Evolutionary conservation across 2,888 invertebrate species (phyloP).

Genomic region (Oscheius myriophilus): DNA sequence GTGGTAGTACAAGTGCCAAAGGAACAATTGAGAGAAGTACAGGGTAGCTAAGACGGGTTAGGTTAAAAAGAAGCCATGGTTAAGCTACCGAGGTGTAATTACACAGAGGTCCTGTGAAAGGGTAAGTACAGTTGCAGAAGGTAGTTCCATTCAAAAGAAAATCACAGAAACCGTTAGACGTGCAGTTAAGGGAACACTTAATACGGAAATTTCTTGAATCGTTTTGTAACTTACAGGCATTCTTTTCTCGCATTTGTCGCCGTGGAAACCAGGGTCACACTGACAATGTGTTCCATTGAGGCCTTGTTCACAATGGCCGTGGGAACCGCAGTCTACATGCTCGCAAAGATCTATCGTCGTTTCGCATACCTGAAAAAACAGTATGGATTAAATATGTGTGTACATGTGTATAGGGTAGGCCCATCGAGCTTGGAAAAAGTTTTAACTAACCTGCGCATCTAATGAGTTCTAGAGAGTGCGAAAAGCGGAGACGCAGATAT

Average conservation of each 20-base stretch:
- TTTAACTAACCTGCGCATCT: too few species aligned
- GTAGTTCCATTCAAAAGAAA: neutral
- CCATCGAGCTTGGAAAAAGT: too few species aligned
- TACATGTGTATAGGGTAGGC: too few species aligned
- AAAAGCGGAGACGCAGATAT: too few species aligned
- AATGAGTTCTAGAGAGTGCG: too few species aligned
- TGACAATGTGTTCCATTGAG: neutral
- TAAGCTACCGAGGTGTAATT: neutral
- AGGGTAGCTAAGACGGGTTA: neutral
- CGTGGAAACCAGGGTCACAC: neutral
- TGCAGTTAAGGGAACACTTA: conserved; percentile 7
- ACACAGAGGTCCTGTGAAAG: conserved; percentile 6
- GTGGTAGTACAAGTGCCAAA: neutral
- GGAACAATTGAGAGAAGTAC: neutral
- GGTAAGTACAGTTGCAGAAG: conserved; percentile 10
- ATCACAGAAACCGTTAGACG: neutral
- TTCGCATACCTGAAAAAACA: neutral
- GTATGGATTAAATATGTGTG: too few species aligned
- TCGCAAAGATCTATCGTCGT: neutral
- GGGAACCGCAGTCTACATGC: neutral
- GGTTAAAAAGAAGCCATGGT: too few species aligned
- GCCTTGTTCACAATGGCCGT: conserved; percentile 4
- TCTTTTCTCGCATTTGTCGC: neutral
- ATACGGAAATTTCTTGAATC: neutral
- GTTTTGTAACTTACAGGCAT: neutral